Conservation (phyloP, 2,113 vertebrate genomes). For the Loxodonta africana region DNA sequence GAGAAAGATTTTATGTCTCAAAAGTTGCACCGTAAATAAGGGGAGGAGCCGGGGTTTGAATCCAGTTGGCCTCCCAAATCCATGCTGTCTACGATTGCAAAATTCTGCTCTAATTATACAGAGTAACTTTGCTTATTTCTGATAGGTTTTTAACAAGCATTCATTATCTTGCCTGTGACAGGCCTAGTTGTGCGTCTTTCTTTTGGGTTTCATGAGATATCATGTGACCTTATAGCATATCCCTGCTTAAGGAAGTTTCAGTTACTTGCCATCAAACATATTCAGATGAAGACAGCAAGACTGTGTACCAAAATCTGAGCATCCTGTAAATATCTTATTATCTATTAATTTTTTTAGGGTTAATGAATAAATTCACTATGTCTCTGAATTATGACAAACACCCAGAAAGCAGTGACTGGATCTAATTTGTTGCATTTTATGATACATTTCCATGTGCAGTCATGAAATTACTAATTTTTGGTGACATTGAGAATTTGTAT, state of each 20-base stretch:
- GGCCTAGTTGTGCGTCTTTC: not conserved
- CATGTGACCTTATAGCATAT: not conserved
- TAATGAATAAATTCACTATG: not conserved
- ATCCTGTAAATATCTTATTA: not conserved
- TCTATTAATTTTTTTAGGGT: not conserved
- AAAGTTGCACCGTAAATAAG: not conserved
- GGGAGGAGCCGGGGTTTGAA: not conserved
- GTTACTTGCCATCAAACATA: not conserved
- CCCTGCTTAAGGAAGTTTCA: not conserved
- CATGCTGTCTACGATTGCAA: not conserved
- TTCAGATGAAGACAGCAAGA: not conserved
- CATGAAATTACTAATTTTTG: slow-evolving; percentile 28
- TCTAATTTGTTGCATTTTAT: not conserved
- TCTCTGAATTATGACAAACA: not conserved
- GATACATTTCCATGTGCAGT: not conserved
- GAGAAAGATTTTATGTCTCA: not conserved
- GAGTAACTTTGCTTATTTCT: not conserved
- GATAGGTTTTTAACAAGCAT: not conserved
- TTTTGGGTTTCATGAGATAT: not conserved
- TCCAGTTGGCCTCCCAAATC: not conserved
- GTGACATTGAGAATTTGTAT: not conserved
- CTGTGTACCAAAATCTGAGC: not conserved
- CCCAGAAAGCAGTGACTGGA: not conserved
- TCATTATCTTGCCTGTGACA: not conserved
- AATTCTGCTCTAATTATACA: not conserved